Evolutionary conservation across 2,113 vertebrate genomes (phyloP).

Genomic region (Lagopus muta): DNA sequence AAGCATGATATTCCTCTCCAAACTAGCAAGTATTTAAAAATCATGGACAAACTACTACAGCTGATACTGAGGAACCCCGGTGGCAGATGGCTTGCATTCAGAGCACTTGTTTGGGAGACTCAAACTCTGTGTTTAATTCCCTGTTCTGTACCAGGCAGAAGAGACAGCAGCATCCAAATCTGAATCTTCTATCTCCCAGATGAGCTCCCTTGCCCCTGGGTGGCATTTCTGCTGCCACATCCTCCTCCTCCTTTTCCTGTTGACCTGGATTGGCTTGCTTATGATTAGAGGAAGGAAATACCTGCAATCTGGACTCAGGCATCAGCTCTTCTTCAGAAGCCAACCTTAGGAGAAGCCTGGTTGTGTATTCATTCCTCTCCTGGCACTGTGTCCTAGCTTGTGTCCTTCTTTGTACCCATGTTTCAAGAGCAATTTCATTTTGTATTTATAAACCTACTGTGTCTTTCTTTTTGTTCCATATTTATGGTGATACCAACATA

Average conservation of each 20-base stretch:
- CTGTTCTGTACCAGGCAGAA: neutral
- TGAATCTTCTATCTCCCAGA: neutral
- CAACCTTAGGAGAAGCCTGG: neutral
- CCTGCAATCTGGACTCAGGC: neutral
- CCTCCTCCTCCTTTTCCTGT: neutral
- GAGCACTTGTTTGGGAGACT: neutral
- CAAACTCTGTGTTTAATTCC: neutral
- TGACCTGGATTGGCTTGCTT: slow-evolving; percentile 43
- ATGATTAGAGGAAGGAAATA: neutral
- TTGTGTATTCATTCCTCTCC: neutral
- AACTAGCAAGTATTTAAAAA: neutral
- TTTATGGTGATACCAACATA: neutral
- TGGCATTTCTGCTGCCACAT: neutral
- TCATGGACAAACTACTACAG: neutral
- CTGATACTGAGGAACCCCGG: neutral
- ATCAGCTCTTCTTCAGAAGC: neutral
- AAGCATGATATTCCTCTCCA: neutral
- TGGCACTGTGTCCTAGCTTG: neutral
- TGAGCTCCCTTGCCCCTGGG: neutral
- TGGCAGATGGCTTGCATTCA: neutral
- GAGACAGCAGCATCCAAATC: neutral
- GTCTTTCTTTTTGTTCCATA: neutral
- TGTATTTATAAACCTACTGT: neutral
- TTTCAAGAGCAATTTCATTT: neutral
- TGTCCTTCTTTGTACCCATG: neutral